Conservation (phyloP, 2,888 invertebrate species). For the Hemaris fuciformis region DNA sequence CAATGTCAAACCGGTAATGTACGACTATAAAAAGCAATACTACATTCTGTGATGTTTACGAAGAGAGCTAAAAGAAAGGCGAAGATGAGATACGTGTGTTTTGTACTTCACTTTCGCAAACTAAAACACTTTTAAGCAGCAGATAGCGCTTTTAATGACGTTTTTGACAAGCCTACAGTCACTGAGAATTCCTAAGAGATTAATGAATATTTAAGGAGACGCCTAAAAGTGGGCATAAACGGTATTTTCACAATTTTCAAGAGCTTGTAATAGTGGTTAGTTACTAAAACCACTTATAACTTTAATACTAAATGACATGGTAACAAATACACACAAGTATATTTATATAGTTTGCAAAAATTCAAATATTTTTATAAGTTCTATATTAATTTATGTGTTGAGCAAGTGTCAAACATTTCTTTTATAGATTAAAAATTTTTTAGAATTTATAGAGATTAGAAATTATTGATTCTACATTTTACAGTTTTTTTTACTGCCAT, state of each 20-base stretch:
- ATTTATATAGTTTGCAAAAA: no score
- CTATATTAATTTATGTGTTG: no score
- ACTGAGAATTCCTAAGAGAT: background rate
- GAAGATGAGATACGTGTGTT: background rate
- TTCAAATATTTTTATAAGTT: no score
- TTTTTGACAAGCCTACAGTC: constrained; percentile 19
- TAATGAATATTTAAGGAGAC: background rate
- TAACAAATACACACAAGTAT: no score
- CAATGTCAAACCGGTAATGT: no score
- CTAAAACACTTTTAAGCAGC: background rate
- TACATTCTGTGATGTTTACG: background rate
- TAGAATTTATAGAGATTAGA: no score
- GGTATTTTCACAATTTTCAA: background rate
- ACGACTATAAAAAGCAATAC: background rate
- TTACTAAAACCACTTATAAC: background rate
- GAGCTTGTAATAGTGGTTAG: background rate
- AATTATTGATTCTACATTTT: no score
- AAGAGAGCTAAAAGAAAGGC: background rate
- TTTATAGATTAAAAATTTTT: no score
- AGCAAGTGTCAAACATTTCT: no score
- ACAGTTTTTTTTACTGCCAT: no score
- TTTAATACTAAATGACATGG: background rate
- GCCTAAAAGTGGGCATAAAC: background rate
- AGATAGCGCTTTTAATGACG: constrained; percentile 13
- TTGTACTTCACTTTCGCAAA: background rate